phyloP scores from a whole-genome alignment of 2,113 vertebrate genomes.

The Junco hyemalis region DNA sequence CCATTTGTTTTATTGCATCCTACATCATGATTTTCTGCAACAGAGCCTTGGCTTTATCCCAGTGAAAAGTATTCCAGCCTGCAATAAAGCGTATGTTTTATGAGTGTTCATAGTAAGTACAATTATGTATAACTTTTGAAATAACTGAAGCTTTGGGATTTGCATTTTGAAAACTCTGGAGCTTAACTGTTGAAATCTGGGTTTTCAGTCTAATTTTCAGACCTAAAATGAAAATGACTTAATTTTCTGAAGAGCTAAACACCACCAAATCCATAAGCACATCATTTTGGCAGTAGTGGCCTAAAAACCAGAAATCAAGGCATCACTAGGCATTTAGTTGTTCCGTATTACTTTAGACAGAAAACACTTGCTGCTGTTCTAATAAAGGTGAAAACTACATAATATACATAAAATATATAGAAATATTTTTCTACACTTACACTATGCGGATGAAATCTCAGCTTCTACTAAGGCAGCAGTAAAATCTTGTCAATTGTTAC shows the following conservation, averaged over 20 bases:
- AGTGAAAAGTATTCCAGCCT: background rate
- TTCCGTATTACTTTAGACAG: background rate
- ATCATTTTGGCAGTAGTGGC: accelerated
- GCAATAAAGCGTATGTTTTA: background rate
- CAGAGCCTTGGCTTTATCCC: background rate
- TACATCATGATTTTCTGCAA: background rate
- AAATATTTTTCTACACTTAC: background rate
- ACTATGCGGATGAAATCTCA: background rate
- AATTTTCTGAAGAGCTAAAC: background rate
- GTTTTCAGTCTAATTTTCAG: background rate
- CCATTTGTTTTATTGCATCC: background rate
- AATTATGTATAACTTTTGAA: background rate
- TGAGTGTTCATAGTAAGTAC: background rate
- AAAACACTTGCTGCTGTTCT: background rate
- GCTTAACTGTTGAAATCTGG: background rate
- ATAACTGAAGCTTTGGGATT: background rate
- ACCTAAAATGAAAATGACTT: background rate
- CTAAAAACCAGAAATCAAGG: background rate
- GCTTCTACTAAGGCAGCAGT: background rate
- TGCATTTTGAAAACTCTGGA: background rate
- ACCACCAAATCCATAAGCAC: background rate
- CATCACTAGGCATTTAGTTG: background rate
- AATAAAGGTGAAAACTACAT: background rate
- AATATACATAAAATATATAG: background rate
- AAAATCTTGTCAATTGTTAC: background rate